Evolutionary conservation across 1,140 invertebrate genomes (phyloP), one percentile per base, ranked within the genome.

Genomic region (Nephila pilipes): DNA sequence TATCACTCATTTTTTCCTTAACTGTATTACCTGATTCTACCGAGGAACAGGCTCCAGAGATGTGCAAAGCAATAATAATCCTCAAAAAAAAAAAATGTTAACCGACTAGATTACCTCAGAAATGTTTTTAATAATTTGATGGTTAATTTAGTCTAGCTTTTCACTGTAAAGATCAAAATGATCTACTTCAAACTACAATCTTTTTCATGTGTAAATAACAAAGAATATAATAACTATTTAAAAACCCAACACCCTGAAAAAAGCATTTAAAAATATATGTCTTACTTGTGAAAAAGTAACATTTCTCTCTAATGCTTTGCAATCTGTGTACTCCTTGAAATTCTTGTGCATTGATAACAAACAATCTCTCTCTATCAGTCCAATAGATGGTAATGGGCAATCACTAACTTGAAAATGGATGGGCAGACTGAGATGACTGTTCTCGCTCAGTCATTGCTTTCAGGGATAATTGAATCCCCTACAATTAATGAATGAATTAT

Each of bases 401-500:
- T 58, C 38, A 22, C 55, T 58, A 57, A 36, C 55, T 60, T n/a
- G 46, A 81, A 54, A 75, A 18, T 75, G 29, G 69, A 75, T 14
- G 69, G 69, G 36, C 25, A 1, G 58, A 60, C 22, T 75, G 69
- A 16, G 18, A 36, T 6, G 29, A 36, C 12, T 5, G 16, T 5
- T 3, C 14, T 20, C 29, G 6, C 46, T 91, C 46, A 93, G 5
- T 93, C 91, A 16, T 18, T 87, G 46, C 81, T 85, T 87, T 93
- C 91, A 25, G 95, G 94, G 20, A 95, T 94, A 25, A 94, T 81
- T 20, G 94, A 90, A 75, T 95, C 95, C 83, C 96, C 95, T 12
- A 96, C 95, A 57, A 96, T 96, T 5, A 97, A 95, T 55, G 95
- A 94, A 94, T 97, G 96, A 22, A 96, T 95, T 58, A 97, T 95